Evolutionary conservation across 2,113 vertebrate species (phyloP).

Genomic region (Corythornis vintsioides): DNA sequence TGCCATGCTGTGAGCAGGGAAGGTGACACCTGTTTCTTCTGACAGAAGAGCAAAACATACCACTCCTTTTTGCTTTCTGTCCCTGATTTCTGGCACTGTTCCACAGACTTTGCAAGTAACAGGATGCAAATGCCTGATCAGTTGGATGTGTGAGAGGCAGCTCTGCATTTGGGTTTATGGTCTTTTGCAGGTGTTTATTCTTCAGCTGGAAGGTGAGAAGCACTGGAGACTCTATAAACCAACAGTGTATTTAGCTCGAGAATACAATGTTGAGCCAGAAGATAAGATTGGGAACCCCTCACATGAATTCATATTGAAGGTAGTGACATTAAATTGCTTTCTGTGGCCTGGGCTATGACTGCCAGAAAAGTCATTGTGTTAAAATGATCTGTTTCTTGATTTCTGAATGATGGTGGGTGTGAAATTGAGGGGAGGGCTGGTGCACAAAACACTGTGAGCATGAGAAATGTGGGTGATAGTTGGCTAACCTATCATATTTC

Average conservation of each 20-base stretch:
- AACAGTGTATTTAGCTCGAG: constrained; percentile 82
- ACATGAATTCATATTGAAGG: constrained; percentile 87
- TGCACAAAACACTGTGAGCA: not conserved
- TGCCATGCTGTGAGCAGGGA: not conserved
- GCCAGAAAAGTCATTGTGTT: not conserved
- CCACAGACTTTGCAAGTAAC: not conserved
- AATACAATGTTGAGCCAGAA: constrained; percentile 84
- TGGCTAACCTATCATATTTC: not conserved
- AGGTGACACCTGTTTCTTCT: not conserved
- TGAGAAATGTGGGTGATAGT: not conserved
- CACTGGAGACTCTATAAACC: constrained; percentile 89
- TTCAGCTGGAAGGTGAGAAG: constrained; percentile 92
- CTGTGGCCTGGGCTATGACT: not conserved
- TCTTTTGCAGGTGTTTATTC: constrained; percentile 84
- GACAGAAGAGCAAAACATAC: not conserved
- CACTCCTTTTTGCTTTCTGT: not conserved
- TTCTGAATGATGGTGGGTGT: not conserved
- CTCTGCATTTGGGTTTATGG: not conserved
- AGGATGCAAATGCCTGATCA: not conserved
- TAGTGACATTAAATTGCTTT: not conserved
- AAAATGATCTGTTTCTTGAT: not conserved
- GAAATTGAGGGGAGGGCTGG: not conserved
- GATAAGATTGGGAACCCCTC: constrained; percentile 83
- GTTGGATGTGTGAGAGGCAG: not conserved
- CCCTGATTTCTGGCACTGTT: not conserved